Conservation (phyloP, 2,888 invertebrate genomes). For the Drosophila histrio region DNA sequence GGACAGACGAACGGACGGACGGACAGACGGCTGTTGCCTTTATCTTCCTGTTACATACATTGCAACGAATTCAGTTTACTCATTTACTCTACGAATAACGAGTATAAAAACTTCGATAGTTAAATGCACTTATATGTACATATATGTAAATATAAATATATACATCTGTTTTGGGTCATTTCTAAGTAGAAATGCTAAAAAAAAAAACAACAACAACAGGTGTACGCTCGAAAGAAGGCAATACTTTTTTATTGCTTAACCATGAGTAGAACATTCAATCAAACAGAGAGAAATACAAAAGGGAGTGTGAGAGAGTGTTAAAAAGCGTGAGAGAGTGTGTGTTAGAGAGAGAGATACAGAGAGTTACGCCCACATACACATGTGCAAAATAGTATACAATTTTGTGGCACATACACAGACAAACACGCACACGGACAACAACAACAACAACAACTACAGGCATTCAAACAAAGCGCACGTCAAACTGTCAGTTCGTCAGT, state of each 20-base stretch:
- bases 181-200: not conserved
- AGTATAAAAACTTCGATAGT: not conserved
- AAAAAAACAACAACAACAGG: not conserved
- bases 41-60: no score
- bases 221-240: slow-evolving; percentile 52
- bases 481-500: slow-evolving; percentile 33
- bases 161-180: slow-evolving; percentile 2
- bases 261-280: slow-evolving; percentile 20
- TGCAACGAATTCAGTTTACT: no score
- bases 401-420: slow-evolving; percentile 14
- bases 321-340: not conserved
- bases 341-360: not conserved
- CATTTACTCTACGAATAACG: no score
- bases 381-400: slow-evolving; percentile 46
- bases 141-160: not conserved
- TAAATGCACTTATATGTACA: not conserved
- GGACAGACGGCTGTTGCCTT: no score
- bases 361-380: slow-evolving; percentile 42
- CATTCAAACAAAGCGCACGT: slow-evolving; percentile 36
- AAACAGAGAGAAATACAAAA: not conserved
- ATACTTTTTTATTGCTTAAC: slow-evolving; percentile 30
- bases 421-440: slow-evolving; percentile 22
- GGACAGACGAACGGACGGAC: no score
- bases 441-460: slow-evolving; percentile 41
- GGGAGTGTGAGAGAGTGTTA: not conserved